Evolutionary conservation across 2,888 invertebrate genomes (phyloP), one percentile per base, ranked within the genome.

Genomic region (Eupithecia abbreviata): DNA sequence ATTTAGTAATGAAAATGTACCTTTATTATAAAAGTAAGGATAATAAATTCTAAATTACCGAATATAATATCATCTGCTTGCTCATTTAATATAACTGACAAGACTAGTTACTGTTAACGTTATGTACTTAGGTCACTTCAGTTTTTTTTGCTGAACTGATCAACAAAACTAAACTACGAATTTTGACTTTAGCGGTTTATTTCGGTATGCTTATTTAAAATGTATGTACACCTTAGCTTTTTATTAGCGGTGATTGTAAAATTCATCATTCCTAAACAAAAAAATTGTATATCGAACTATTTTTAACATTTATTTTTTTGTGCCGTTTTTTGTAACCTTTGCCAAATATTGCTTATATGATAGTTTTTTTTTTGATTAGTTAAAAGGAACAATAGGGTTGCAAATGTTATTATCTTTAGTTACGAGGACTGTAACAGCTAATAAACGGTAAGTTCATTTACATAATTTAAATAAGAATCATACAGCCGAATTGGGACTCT

Each of bases 291-390:
- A 78, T 80, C 74, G 74, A 74, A 79, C 70, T 77, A 79, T 77
- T 80, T 80, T 80, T 77, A 79, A 79, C 80, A 74, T 76, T 77
- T 83, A 84, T 83, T 77, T 68, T 68, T 83, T 81, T 84, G 79
- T 85, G 81, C 81, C 82, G 80, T 83, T 83, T 83, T 62, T 84
- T 83, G 83, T 81, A 84, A 82, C 82, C 82, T 87, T 85, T 86
- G 86, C 87, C 86, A 88, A 86, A 88, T 87, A 86, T 85, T 86
- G 85, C 86, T 84, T 85, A 81, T 86, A 85, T 86, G 85, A 82
- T 85, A 84, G 82, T 82, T 81, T 82, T 82, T 49, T 82, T 73
- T 78, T 79, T 75, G 79, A 78, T 45, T 77, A 49, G 73, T 45
- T 73, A 79, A 73, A 83, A 82, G 81, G 79, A 81, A 81, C 80